Evolutionary conservation across 1,140 invertebrate species (phyloP), one percentile per base, ranked within the genome.

Genomic region (Acromyrmex charruanus): DNA sequence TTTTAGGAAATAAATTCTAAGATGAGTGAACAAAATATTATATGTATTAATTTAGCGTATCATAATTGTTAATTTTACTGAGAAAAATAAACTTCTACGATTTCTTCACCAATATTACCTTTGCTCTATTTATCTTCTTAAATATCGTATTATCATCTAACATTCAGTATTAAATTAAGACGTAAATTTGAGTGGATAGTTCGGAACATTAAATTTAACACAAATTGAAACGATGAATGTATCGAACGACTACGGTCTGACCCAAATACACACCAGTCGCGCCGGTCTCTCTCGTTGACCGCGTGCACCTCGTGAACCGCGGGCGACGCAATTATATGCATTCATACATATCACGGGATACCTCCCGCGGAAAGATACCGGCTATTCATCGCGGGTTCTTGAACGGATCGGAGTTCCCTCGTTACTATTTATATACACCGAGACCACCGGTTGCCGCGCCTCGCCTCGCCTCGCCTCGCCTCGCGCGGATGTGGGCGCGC

Each of bases 271-370:
- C 63, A 63, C 35, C 59, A 35, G 7, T 3, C 49, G 12, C 49
- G 49, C 49, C 21, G 31, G 63, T 39, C 21, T 59, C 58, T 66
- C 68, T 82, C 49, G 71, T 59, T 55, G 86, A 61, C 61, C 59
- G 61, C 59, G 51, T 55, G 82, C 44, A 63, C 82, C 77, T 88
- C 65, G 71, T 58, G 72, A 79, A 53, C 49, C 49, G 58, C 74
- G 35, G 65, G 55, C 79, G 65, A 68, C 53, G 49, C 69, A 71
- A 85, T 44, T 10, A 44, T 10, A 12, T 3, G 9, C 58, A 77
- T 75, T 77, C 58, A 21, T 44, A 25, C 25, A 25, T 25, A 25
- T 25, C 85, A 28, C 49, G 18, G 61, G 31, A 14, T 63, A 35
- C 49, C 59, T 55, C 21, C 51, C 59, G 49, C 61, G 28, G n/a